Percentiles rank a stretch among this genome's conserved stretches.
Evolutionary conservation across 2,888 invertebrate species (phyloP).

Genomic region (Nebria salina): DNA sequence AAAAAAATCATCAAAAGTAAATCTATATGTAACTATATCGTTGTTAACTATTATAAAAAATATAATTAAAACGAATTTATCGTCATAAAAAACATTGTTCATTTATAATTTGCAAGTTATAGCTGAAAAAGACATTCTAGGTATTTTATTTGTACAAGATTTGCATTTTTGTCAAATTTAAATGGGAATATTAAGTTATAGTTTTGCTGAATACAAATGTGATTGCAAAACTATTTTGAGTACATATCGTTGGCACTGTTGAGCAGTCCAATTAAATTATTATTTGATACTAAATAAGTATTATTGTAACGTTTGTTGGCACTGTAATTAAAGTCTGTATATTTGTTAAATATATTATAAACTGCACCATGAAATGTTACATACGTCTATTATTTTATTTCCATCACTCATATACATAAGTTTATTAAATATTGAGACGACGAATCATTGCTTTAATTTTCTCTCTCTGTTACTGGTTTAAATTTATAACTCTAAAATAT

Average conservation of each 20-base stretch:
- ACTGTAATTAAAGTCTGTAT: conserved; percentile 46
- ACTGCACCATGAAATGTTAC: conserved; percentile 43
- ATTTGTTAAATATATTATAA: conserved; percentile 45
- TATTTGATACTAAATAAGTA: conserved; percentile 39
- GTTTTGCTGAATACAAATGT: not conserved
- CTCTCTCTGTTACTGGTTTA: too few relatives aligned
- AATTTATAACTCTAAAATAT: too few relatives aligned
- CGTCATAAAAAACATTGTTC: not conserved
- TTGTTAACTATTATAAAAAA: conserved; percentile 5
- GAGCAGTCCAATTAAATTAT: conserved; percentile 21
- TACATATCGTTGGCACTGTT: conserved; percentile 38
- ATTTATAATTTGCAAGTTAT: not conserved
- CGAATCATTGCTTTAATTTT: not conserved
- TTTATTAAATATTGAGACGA: not conserved
- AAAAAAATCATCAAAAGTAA: not conserved
- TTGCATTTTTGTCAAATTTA: not conserved
- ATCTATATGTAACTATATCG: conserved; percentile 6
- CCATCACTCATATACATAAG: not conserved
- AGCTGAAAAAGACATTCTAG: not conserved
- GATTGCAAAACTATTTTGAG: conserved; percentile 23
- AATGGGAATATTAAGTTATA: conserved; percentile 10
- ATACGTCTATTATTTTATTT: not conserved
- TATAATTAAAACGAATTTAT: not conserved
- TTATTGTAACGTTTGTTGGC: conserved; percentile 43
- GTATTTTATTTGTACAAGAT: not conserved